Evolutionary conservation across 2,888 invertebrate species (phyloP), one percentile per base, ranked within the genome.

Genomic region (Drosophila pseudotalamancana): DNA sequence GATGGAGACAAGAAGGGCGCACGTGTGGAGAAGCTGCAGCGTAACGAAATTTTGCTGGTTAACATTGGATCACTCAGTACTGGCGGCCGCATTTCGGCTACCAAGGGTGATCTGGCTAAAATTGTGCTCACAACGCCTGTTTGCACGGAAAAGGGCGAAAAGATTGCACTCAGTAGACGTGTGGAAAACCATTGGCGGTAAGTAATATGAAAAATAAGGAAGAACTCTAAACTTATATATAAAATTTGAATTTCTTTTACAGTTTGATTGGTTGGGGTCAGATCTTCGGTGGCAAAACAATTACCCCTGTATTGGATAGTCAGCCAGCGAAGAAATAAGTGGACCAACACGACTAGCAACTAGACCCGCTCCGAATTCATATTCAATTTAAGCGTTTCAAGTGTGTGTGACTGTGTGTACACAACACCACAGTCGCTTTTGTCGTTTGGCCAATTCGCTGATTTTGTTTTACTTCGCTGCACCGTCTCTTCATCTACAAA

Each of bases 171-270:
- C 42, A 99, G 98, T 91, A 94, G 99, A 90, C 95, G 99, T 92
- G 98, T 99, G 35, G 99, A 99, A 89, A 99, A 99, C 92, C 99
- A 99, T 93, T 99, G 99, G 99, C 95, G 99, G 96, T 96, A 91
- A 92, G 92, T 88, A 6, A 29, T 6, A 5, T 2, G 4, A 18
- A 5, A 23, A 8, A 12, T 31, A 6, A 0, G 16, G 12, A 46
- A 9, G 1, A 0, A 14, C 12, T 9, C 6, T 31, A 27, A 19
- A 1, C 19, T 8, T 31, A 11, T 25, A 1, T 25, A 35, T 23
- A 1, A 21, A 21, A 32, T 54, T 18, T 43, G 16, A 6, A 8
- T 18, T 4, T 18, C 19, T 45, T 25, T 93, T 93, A 23, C 93
- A 96, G 96, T 92, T 95, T 99, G 90, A 99, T 99, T 91, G 99